Conservation (phyloP, 2,888 invertebrate genomes). For the Pristionchus arcanus region DNA sequence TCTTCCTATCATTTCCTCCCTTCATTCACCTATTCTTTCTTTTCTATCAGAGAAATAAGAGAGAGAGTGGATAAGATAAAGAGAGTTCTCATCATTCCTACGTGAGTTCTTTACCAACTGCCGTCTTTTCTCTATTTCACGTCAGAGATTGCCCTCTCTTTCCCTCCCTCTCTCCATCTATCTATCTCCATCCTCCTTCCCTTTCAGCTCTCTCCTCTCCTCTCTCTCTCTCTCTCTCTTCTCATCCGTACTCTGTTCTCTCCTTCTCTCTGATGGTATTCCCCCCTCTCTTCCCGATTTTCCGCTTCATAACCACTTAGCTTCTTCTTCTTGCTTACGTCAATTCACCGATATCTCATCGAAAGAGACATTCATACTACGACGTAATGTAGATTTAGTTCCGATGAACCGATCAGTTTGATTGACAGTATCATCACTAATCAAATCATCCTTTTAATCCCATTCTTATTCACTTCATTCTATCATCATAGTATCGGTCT, state of each 20-base stretch:
- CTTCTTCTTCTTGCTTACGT: conserved; percentile 36
- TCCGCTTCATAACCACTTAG: conserved; percentile 45
- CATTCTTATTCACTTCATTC: neutral
- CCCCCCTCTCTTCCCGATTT: conserved; percentile 13
- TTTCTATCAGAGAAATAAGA: neutral
- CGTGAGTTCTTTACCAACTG: conserved; percentile 41
- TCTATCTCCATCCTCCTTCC: neutral
- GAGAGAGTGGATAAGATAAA: conserved; percentile 3
- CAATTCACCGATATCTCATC: neutral
- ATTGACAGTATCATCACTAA: neutral
- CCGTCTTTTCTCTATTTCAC: conserved; percentile 21
- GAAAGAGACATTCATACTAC: neutral
- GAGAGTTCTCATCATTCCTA: conserved; percentile 27
- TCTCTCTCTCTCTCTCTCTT: neutral
- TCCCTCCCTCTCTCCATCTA: neutral
- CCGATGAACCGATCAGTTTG: neutral
- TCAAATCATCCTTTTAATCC: conserved; percentile 7
- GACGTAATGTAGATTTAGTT: neutral
- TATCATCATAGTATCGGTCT: neutral
- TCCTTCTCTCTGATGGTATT: conserved; percentile 11
- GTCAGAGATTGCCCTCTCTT: conserved; percentile 45
- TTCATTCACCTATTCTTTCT: conserved; percentile 14
- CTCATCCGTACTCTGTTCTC: too few species aligned
- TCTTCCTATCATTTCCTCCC: conserved; percentile 19
- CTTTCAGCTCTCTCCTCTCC: conserved; percentile 7